Conservation (phyloP, 2,113 vertebrate species). For the Indri indri region DNA sequence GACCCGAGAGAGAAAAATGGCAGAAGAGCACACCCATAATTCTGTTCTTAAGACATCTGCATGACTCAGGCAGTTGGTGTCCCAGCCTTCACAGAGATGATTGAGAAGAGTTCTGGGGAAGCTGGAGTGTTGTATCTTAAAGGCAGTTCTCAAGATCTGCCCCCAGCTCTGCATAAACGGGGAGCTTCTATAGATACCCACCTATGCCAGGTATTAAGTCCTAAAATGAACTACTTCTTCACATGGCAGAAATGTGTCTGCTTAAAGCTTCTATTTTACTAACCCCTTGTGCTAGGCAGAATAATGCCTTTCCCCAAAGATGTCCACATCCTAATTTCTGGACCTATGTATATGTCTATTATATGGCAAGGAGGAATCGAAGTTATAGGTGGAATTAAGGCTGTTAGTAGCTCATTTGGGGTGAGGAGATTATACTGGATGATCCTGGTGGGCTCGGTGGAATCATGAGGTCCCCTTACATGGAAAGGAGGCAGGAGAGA, state of each 20-base stretch:
- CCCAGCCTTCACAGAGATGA: background rate
- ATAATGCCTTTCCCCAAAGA: background rate
- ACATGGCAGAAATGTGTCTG: background rate
- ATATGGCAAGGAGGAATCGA: background rate
- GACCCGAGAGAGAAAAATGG: background rate
- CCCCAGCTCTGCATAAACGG: background rate
- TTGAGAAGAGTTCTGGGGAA: background rate
- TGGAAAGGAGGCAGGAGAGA: background rate
- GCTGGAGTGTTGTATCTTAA: background rate
- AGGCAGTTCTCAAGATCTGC: background rate
- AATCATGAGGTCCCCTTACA: background rate
- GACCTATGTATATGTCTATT: background rate
- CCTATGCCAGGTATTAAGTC: background rate
- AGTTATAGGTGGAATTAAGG: background rate
- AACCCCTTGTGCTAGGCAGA: background rate
- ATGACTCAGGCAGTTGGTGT: background rate
- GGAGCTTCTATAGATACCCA: background rate
- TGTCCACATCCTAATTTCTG: background rate
- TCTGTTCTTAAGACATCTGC: background rate
- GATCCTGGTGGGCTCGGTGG: background rate
- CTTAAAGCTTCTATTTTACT: background rate
- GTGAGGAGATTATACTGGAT: background rate
- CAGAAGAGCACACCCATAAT: no score
- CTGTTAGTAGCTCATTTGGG: background rate
- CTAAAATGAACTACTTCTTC: background rate